Evolutionary conservation across 2,113 vertebrate genomes (phyloP).

Genomic region (Ptyas mucosa): DNA sequence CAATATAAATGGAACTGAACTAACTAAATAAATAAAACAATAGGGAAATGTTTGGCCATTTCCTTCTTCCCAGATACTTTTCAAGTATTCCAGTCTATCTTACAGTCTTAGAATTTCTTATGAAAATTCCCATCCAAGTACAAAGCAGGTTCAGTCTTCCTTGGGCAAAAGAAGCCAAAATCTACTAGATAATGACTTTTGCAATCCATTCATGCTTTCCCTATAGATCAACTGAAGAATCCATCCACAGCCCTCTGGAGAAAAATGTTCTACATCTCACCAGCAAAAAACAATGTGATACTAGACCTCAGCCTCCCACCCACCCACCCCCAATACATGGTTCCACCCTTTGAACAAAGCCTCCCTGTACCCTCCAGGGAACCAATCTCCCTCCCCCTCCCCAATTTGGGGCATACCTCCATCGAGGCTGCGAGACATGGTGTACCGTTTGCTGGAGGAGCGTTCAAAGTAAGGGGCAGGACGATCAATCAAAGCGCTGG

Average conservation of each 20-base stretch:
- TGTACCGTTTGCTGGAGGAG: conserved; percentile 93
- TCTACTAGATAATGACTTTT: background rate
- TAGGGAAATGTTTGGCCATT: background rate
- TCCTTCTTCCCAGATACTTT: background rate
- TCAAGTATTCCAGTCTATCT: background rate
- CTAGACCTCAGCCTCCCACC: background rate
- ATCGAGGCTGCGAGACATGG: conserved; percentile 94
- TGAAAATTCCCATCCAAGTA: background rate
- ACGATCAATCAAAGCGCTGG: conserved; percentile 92
- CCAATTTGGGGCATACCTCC: conserved; percentile 77
- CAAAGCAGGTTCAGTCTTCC: background rate
- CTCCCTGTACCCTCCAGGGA: accelerated
- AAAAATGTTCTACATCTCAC: background rate
- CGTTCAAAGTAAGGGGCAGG: conserved; percentile 95
- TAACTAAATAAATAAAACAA: background rate
- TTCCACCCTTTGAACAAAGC: background rate
- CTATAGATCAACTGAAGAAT: background rate
- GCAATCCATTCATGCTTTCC: background rate
- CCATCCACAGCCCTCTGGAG: background rate
- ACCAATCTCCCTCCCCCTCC: conserved; percentile 15
- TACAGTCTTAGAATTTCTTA: background rate
- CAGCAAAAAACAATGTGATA: background rate
- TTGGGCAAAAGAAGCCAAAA: background rate
- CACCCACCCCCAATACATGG: background rate
- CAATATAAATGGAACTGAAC: background rate